Percentiles rank a stretch among this genome's conserved stretches.
Evolutionary conservation across 2,888 invertebrate species (phyloP).

Genomic region (Salticus scenicus): DNA sequence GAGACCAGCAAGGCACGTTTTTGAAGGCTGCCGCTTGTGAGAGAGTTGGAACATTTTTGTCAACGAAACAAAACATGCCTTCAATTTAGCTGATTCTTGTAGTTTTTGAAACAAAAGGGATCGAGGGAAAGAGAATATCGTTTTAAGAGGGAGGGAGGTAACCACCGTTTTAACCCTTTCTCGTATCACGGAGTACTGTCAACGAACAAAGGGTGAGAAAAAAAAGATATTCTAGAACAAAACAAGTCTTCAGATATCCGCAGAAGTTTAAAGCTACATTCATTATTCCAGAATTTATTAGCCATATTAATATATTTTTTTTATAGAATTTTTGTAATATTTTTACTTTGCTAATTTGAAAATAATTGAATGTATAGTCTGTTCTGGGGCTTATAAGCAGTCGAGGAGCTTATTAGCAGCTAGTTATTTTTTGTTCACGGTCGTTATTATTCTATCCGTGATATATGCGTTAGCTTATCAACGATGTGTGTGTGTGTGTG

Average conservation of each 20-base stretch:
- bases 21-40: not conserved
- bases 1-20: constrained; percentile 55
- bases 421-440: too few species aligned
- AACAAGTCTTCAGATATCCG: not conserved
- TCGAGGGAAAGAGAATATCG: not conserved
- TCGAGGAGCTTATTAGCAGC: too few species aligned
- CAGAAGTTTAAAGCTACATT: not conserved
- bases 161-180: constrained; percentile 14
- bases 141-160: constrained; percentile 13
- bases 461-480: too few species aligned
- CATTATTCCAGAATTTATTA: not conserved
- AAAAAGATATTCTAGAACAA: not conserved
- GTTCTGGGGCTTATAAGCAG: too few species aligned
- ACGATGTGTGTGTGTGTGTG: too few species aligned
- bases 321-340: too few species aligned
- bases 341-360: too few species aligned
- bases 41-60: constrained; percentile 37
- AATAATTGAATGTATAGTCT: too few species aligned
- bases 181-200: not conserved
- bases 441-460: too few species aligned
- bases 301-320: not conserved
- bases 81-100: constrained; percentile 40
- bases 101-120: constrained; percentile 42
- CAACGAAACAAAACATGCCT: constrained; percentile 40
- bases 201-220: not conserved